Percentiles rank a stretch among this genome's conserved stretches.
phyloP scores from a whole-genome alignment of 92 coral and sea anemone genomes.

The Porites cylindrica region DNA sequence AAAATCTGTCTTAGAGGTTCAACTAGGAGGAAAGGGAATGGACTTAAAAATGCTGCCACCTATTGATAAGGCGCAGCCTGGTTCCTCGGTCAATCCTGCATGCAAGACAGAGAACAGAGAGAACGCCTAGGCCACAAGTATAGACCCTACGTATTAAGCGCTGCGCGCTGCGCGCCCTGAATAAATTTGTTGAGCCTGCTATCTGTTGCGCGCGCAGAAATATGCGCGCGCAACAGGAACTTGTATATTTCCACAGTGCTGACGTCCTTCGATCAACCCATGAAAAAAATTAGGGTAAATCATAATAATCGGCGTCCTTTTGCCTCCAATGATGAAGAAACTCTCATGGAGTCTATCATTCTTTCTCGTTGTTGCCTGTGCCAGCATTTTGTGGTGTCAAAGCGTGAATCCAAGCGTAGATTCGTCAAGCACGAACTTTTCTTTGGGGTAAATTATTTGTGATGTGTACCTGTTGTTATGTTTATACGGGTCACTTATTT shows the following conservation, averaged over 20 bases:
- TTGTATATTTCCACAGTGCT: background rate
- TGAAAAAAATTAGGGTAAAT: slow-evolving; percentile 6
- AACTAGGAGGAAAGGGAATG: too few relatives aligned
- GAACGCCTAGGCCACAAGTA: too few relatives aligned
- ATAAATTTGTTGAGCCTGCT: background rate
- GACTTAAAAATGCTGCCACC: too few relatives aligned
- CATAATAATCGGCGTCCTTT: slow-evolving; percentile 9
- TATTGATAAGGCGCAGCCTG: too few relatives aligned
- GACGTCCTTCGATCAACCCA: slow-evolving; percentile 23
- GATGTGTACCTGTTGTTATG: slow-evolving; percentile 17
- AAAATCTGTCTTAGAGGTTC: too few relatives aligned
- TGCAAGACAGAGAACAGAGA: too few relatives aligned
- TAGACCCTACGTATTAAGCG: too few relatives aligned
- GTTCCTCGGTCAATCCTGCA: too few relatives aligned
- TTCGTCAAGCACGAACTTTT: slow-evolving; percentile 21
- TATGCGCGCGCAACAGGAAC: slow-evolving; percentile 34
- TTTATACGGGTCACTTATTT: slow-evolving; percentile 41
- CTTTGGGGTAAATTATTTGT: slow-evolving; percentile 40
- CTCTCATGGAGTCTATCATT: slow-evolving; percentile 30
- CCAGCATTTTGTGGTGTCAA: slow-evolving; percentile 6
- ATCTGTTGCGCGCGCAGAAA: background rate
- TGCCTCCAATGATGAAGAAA: slow-evolving; percentile 51
- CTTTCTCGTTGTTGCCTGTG: slow-evolving; percentile 39
- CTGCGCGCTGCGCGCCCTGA: too few relatives aligned
- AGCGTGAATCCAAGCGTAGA: slow-evolving; percentile 11